Evolutionary conservation across 1,140 invertebrate genomes (phyloP).

Genomic region (Copidosoma floridanum): DNA sequence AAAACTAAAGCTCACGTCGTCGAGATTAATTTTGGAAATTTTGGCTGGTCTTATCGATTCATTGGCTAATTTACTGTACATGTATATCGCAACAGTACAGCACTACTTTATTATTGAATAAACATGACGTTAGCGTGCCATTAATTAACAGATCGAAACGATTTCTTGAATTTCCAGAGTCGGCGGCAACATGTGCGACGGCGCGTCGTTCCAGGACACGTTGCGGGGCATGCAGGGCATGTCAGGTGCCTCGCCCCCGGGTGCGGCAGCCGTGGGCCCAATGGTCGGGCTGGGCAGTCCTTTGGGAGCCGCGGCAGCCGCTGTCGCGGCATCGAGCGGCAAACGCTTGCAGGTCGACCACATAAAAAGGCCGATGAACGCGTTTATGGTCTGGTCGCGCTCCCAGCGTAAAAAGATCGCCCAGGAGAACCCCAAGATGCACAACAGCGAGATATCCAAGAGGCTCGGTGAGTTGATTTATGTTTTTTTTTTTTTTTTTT

Average conservation of each 20-base stretch:
- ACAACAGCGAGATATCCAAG: conserved; percentile 97
- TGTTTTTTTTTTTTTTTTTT: not conserved
- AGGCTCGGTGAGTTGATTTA: conserved; percentile 70
- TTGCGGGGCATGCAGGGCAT: conserved; percentile 51
- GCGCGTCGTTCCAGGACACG: conserved; percentile 50
- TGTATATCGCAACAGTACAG: too few species aligned
- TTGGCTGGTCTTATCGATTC: too few species aligned
- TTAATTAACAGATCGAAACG: too few species aligned
- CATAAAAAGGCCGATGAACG: conserved; percentile 68
- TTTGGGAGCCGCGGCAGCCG: conserved; percentile 25
- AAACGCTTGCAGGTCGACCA: conserved; percentile 58
- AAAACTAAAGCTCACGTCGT: too few species aligned
- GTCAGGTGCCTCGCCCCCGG: conserved; percentile 47
- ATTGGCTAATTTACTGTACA: too few species aligned
- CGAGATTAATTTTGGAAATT: too few species aligned
- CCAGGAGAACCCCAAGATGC: conserved; percentile 98
- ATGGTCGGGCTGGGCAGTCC: conserved; percentile 45
- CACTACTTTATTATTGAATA: too few species aligned
- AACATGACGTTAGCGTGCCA: too few species aligned
- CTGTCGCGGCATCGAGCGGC: conserved; percentile 30
- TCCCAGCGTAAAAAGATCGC: conserved; percentile 88
- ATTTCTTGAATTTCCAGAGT: conserved; percentile 45
- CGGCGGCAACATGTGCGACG: conserved; percentile 58
- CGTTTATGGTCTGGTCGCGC: conserved; percentile 82
- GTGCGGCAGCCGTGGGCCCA: conserved; percentile 44